Evolutionary conservation across 2,113 vertebrate genomes (phyloP), one percentile per base, ranked within the genome.

Genomic region (Syngnathus scovelli): DNA sequence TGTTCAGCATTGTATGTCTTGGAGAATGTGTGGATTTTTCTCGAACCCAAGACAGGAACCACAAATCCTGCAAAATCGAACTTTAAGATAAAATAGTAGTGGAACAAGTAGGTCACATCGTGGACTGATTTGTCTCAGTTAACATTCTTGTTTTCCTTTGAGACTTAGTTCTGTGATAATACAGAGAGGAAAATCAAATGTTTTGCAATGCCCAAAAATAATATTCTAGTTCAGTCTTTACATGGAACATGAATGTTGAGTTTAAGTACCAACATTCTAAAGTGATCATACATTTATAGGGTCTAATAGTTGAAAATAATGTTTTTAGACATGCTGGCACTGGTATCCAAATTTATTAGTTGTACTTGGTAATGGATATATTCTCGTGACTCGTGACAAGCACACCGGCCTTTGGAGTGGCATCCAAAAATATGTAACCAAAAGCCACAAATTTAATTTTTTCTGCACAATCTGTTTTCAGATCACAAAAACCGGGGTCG

Each of bases 391-490:
- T 49, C 13, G 41, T 16, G 44, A 56, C 23, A 33, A 38, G 13
- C 39, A 51, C 19, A 61, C n/a, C 37, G 59, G 62, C 54, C 48
- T 69, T 61, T 70, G 43, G 13, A 21, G 49, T 49, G 68, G 68
- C 60, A 51, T 71, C 73, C 41, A 36, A 83, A 37, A 83, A 77
- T 72, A 66, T 63, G 69, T 66, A 71, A 81, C 67, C 72, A 80
- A 73, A 82, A 82, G 48, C 83, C 81, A 76, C 76, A 69, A 77
- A 76, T 69, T 74, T 48, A 78, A 79, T 76, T 59, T 75, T 69
- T 70, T 77, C 52, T 64, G 76, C 10, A 2, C 61, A 66, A 85
- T 85, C 68, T 70, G 70, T 76, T 66, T 72, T 80, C 61, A 64
- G 46, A 78, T 71, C 56, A 63, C 64, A 68, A 75, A 70, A 72